Base-by-base conservation (phyloP, 92 coral and sea anemone species). In the Epizoanthus illoricatus region DNA sequence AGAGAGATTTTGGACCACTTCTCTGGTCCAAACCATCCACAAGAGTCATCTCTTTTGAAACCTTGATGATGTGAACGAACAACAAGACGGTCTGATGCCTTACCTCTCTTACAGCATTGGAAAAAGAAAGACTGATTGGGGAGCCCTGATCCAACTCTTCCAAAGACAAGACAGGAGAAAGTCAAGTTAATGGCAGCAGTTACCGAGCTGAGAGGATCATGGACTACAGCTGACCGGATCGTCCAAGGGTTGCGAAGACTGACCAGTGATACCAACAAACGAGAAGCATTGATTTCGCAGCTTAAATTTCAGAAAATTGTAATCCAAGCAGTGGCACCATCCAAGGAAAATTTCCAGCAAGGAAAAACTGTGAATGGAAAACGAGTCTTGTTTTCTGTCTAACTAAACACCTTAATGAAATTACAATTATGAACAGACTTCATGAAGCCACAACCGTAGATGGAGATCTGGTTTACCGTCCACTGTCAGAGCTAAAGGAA, bases 21-120 rank as follows among this genome's bases (percentile, higher is more conserved):
- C 47, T 83, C 80, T 73, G 58, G 67, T 84, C 69, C 55, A 84
- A 73, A 66, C 86, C 81, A 24, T 76, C 72, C 49, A 81, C 86
- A 43, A 84, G 86, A 74, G 64, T 74, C 42, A 84, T 73, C 69
- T 80, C 74, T 16, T 61, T 68, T 54, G 85, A 81, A 66, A 76
- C 79, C 45, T 56, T 81, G 40, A 64, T 81, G n/a, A 42, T 81
- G 78, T 81, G 79, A 79, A 81, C 85, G 63, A 81, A 81, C 73
- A 84, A 84, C 69, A 81, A 81, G 20, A 81, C 85, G 41, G 65
- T 64, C 10, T 23, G 60, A 41, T 70, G 79, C 79, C 55, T 81
- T 7, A 65, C 70, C 62, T 56, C 85, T 7, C 21, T 70, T 43
- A 21, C 79, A 0, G 67, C 69, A n/a, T n/a, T n/a, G 52, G 87